Evolutionary conservation across 2,888 invertebrate species (phyloP), one percentile per base, ranked within the genome.

Genomic region (Auanema freiburgensis): DNA sequence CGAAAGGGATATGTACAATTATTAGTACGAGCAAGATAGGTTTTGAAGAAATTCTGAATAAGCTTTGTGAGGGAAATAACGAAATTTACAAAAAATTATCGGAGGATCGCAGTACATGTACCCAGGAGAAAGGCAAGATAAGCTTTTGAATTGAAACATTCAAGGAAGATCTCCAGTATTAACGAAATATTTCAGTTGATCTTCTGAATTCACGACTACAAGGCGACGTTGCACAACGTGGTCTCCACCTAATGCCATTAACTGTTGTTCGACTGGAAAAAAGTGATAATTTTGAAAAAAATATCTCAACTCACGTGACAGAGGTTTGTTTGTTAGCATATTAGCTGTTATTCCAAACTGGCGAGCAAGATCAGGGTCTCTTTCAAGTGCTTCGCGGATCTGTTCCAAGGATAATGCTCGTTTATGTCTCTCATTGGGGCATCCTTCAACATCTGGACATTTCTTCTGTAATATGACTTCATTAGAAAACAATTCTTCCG

Each of bases 171-270:
- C 69, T 11, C 74, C 71, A 16, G 74, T 74, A 33, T 72, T 57
- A 18, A 70, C 70, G 63, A 72, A 74, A 53, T 74, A 74, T 51
- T 69, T 59, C 41, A 83, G 66, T 57, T 83, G 82, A 42, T 80
- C 82, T 65, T 83, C 80, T 16, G 79, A 74, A 69, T 83, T 84
- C 44, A 84, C 77, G 23, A 83, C 83, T 25, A 83, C 74, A 24
- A 83, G 69, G 46, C 78, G 71, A 57, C 76, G 72, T 50, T 75
- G 73, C 43, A 83, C 81, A 14, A 83, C 69, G 65, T 80, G 79
- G 55, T 83, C 83, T 8, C 83, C 83, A 33, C 76, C 79, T 10
- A 83, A 67, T 14, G 77, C 69, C 21, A 81, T 55, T 16, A 80
- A 71, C 63, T 83, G 79, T 58, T 80, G 79, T 54, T 78, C 79